phyloP scores from a whole-genome alignment of 2,888 invertebrate species.

The Drosophila percnosoma region DNA sequence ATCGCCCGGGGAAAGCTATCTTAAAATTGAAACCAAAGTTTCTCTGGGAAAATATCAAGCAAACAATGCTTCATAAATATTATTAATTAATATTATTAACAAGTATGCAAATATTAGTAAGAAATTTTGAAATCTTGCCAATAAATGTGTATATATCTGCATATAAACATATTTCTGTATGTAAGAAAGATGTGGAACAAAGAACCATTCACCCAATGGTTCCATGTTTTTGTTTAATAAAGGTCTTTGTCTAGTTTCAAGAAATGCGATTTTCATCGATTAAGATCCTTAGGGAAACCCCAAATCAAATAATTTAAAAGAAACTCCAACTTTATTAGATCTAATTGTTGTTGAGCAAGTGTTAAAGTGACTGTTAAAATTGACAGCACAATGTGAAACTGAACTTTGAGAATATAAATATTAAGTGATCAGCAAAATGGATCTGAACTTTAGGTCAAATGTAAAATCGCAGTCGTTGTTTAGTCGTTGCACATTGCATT shows the following conservation, averaged over 20 bases:
- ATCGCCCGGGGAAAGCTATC: constrained; percentile 47
- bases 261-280: not conserved
- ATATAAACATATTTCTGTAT: not conserved
- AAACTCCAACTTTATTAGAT: not conserved
- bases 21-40: constrained; percentile 37
- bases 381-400: not conserved
- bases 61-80: not conserved
- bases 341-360: not conserved
- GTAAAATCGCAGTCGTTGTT: not conserved
- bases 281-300: not conserved
- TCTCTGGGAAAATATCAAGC: constrained; percentile 7
- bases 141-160: not conserved
- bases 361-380: not conserved
- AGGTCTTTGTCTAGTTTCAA: not conserved
- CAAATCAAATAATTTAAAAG: not conserved
- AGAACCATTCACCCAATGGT: not conserved
- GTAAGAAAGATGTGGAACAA: not conserved
- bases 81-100: not conserved
- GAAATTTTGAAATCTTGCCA: not conserved
- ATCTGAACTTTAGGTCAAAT: not conserved
- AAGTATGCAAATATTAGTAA: not conserved
- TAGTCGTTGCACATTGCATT: not conserved
- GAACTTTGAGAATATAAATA: not conserved
- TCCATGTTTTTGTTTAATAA: too few species aligned
- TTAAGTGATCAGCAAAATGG: not conserved